Evolutionary conservation across 2,888 invertebrate species (phyloP), one percentile per base, ranked within the genome.

Genomic region (Boloria selene): DNA sequence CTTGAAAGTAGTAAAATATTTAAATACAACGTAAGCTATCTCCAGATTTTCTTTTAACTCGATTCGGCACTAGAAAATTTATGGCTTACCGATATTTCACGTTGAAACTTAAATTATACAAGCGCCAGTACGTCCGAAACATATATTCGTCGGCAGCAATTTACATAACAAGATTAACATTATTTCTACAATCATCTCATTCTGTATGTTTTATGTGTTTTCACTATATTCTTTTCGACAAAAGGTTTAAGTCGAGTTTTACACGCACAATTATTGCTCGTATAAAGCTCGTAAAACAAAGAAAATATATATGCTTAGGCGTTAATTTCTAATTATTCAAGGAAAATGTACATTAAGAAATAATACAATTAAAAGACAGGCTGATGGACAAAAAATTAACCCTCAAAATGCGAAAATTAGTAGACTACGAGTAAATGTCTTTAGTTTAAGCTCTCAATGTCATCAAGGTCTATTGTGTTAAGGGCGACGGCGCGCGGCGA

Each of bases 121-220:
- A 55, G 26, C 44, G 45, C 49, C 52, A 45, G 38, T 42, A 66
- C 42, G 59, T 65, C n/a, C 44, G 45, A 51, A 52, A 66, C 60
- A 38, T 38, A 60, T 45, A 45, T 56, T 61, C 52, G 60, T 61
- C 55, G 55, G 60, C 38, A 64, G 18, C 26, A 38, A 64, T 60
- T 67, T 49, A 65, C 61, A 65, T 65, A 62, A 65, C 52, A 58
- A 49, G 26, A 49, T 65, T 58, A 65, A 61, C 45, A 65, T 56
- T 55, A 58, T 55, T 62, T 52, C 14, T 61, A 16, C 26, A 16
- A 6, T 26, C 16, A 4, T 45, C 31, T 7, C 26, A 45, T 45
- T 18, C 22, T 26, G 18, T 56, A 13, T n/a, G 18, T 6, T 18
- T 18, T 1, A 18, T 51, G 51, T 26, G 7, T 14, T 2, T 18